Evolutionary conservation across 2,888 invertebrate genomes (phyloP).

Genomic region (Pelosia muscerda): DNA sequence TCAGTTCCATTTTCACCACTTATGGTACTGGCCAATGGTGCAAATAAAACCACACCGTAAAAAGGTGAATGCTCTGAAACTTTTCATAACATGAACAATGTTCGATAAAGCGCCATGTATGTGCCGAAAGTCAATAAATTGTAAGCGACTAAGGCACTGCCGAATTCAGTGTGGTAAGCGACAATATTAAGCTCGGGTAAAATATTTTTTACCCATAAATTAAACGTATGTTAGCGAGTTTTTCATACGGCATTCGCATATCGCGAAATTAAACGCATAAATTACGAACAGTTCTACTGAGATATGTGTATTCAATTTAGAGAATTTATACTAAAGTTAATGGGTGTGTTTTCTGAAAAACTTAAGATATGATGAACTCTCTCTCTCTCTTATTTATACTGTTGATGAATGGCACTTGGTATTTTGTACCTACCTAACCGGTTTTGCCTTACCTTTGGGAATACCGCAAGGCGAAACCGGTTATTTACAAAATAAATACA

Average conservation of each 20-base stretch:
- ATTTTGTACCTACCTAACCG: no score
- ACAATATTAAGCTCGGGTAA: conserved; percentile 66
- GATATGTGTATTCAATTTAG: conserved; percentile 40
- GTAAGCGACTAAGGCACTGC: conserved; percentile 45
- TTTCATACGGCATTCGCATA: conserved; percentile 77
- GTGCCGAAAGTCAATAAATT: conserved; percentile 43
- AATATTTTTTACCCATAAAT: conserved; percentile 82
- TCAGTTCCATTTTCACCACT: no score
- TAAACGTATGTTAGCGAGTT: conserved; percentile 77
- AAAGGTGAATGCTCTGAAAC: neutral
- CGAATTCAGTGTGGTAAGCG: conserved; percentile 50
- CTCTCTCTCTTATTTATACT: no score
- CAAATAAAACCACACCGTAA: no score
- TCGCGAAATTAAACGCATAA: conserved; percentile 84
- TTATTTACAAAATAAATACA: no score
- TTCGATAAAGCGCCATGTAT: conserved; percentile 39
- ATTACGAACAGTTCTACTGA: conserved; percentile 63
- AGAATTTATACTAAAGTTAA: neutral
- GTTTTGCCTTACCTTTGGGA: no score
- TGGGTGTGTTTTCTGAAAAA: neutral
- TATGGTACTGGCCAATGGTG: no score
- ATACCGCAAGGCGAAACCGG: no score
- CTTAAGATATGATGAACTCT: neutral
- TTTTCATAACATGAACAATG: conserved; percentile 7
- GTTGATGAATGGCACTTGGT: no score